Conservation (phyloP, 2,797 vertebrate genomes). For the Falco concolor region DNA sequence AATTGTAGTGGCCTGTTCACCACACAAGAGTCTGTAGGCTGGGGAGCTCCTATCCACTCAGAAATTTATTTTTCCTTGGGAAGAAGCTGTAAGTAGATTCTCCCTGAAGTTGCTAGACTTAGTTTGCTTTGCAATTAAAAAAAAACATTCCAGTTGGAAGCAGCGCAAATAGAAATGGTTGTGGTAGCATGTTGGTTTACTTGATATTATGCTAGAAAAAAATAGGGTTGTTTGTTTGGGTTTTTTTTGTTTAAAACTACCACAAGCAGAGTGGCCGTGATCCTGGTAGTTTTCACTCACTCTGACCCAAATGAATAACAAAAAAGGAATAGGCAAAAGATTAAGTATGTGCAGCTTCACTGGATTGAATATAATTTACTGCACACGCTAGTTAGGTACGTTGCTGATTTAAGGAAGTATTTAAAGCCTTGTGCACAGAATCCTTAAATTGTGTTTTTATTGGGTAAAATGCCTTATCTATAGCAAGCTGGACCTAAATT, state of each 20-base stretch:
- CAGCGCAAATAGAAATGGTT: background rate
- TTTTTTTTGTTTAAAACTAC: background rate
- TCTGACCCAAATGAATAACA: background rate
- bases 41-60: background rate
- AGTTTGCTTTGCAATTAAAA: background rate
- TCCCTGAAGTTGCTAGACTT: background rate
- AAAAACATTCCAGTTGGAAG: background rate
- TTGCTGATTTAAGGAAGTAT: background rate
- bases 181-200: background rate
- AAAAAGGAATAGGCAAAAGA: background rate
- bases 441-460: background rate
- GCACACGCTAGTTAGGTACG: background rate
- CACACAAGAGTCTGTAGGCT: background rate
- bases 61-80: background rate
- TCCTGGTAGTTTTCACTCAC: background rate
- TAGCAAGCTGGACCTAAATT: background rate
- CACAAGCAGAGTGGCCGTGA: background rate
- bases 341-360: background rate
- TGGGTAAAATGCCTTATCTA: background rate
- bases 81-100: background rate
- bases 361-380: background rate
- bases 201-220: background rate
- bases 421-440: background rate
- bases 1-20: background rate
- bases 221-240: background rate